Evolutionary conservation across 2,113 vertebrate genomes (phyloP).

Genomic region (Actinemys pallida): DNA sequence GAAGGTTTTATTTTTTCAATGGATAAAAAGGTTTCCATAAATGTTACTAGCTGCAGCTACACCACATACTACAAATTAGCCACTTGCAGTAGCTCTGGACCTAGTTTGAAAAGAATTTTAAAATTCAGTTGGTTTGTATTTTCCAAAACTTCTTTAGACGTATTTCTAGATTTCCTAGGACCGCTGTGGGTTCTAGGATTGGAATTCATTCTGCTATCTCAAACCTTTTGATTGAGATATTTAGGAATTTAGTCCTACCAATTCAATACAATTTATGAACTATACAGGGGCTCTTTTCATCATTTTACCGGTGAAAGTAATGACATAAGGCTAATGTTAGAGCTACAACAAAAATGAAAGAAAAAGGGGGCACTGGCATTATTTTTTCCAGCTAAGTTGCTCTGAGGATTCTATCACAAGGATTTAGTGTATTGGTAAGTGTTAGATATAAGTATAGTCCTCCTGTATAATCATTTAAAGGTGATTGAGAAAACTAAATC

Average conservation of each 20-base stretch:
- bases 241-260: constrained; percentile 44
- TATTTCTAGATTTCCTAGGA: constrained; percentile 40
- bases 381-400: constrained; percentile 37
- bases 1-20: constrained; percentile 52
- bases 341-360: constrained; percentile 20
- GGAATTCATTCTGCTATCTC: constrained; percentile 30
- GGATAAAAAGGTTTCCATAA: constrained; percentile 52
- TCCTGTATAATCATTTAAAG: constrained; percentile 28
- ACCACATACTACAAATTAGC: constrained; percentile 43
- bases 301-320: constrained; percentile 26
- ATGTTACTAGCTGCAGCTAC: constrained; percentile 45
- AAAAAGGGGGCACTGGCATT: constrained; percentile 32
- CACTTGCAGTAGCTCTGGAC: constrained; percentile 53
- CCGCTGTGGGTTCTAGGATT: constrained; percentile 40
- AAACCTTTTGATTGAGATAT: constrained; percentile 14
- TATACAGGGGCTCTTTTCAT: constrained; percentile 8
- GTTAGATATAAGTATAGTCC: constrained; percentile 35
- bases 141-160: constrained; percentile 41
- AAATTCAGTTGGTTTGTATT: constrained; percentile 64
- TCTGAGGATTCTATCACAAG: constrained; percentile 32
- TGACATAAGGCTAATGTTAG: neutral
- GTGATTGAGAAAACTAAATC: constrained; percentile 13
- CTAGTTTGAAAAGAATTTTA: constrained; percentile 68
- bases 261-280: constrained; percentile 26
- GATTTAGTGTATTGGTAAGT: constrained; percentile 51